phyloP scores from a whole-genome alignment of 2,888 invertebrate genomes.

The Arrhopalites spinosus region DNA sequence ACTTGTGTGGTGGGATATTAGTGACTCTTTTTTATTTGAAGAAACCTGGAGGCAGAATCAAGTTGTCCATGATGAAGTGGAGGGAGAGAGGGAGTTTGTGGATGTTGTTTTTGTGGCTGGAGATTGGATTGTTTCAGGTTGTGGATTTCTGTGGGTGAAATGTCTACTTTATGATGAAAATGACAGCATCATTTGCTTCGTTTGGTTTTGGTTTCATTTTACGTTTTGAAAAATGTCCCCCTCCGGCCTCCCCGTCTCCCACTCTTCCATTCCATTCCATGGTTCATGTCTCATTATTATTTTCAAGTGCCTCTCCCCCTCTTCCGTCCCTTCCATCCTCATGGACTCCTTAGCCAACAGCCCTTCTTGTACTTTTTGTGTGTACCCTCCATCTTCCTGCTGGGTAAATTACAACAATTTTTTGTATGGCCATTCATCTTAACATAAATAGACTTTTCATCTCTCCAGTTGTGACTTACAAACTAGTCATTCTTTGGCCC shows the following conservation, averaged over 20 bases:
- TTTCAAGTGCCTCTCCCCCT: not conserved
- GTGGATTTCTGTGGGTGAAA: conserved; percentile 33
- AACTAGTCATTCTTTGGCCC: too few relatives aligned
- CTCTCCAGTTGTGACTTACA: too few relatives aligned
- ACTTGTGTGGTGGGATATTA: too few relatives aligned
- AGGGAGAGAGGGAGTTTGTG: not conserved
- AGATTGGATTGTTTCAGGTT: not conserved
- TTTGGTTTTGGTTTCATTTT: conserved; percentile 24
- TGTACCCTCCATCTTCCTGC: too few relatives aligned
- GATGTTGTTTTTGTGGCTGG: not conserved
- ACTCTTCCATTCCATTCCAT: not conserved
- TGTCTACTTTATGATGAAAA: conserved; percentile 34
- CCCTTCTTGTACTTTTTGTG: too few relatives aligned
- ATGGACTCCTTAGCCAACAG: too few relatives aligned
- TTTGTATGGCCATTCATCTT: too few relatives aligned
- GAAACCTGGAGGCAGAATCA: too few relatives aligned
- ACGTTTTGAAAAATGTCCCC: conserved; percentile 29
- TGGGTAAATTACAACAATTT: too few relatives aligned
- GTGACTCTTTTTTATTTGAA: too few relatives aligned
- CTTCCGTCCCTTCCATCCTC: too few relatives aligned
- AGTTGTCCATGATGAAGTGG: not conserved
- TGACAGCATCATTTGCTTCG: conserved; percentile 33
- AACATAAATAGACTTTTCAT: too few relatives aligned
- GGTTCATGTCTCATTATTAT: not conserved
- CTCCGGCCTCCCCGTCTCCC: conserved; percentile 11